Base-by-base conservation (phyloP, 2,113 vertebrate species). In the Poeciliopsis retropinna region DNA sequence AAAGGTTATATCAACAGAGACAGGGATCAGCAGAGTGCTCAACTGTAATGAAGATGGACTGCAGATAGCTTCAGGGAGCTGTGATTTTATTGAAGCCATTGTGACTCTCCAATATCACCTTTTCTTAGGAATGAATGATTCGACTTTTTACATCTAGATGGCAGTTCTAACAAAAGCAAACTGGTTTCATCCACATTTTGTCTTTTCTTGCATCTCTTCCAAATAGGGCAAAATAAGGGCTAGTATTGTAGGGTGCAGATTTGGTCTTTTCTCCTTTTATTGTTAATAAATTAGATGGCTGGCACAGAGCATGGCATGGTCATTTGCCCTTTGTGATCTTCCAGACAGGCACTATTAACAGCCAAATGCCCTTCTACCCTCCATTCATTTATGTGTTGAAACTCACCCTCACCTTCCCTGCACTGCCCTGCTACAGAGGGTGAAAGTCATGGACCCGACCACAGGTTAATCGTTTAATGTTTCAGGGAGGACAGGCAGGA, bases 21-120 rank as follows among this genome's bases (percentile, higher is more conserved):
- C 76, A 75, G 78, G 85, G 91, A 92, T 90, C 90, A 89, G 74
- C 74, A 85, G 85, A 84, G 88, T 80, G 73, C 84, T 89, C 85
- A 88, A 92, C 85, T 90, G 78, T 93, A 93, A 94, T 94, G 81
- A 88, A 94, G 92, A 93, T 79, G 81, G 91, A 92, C 92, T 87
- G 88, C 81, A 87, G 89, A 91, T 88, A 81, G 93, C 94, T 94
- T 89, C 84, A 81, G 93, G 93, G 91, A 80, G 82, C 74, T 85
- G 72, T 76, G 76, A 91, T 90, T 89, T 94, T 92, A 94, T 93
- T 93, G 89, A 91, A 92, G 88, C 80, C 87, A 90, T 89, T 82
- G 83, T 85, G 79, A 87, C 86, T 88, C 84, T 89, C 84, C 90
- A 89, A 88, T 88, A 88, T 92, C 76, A 88, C 82, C 86, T 84